phyloP scores from a whole-genome alignment of 2,797 vertebrate species.

The Yasuhikotakia modesta region DNA sequence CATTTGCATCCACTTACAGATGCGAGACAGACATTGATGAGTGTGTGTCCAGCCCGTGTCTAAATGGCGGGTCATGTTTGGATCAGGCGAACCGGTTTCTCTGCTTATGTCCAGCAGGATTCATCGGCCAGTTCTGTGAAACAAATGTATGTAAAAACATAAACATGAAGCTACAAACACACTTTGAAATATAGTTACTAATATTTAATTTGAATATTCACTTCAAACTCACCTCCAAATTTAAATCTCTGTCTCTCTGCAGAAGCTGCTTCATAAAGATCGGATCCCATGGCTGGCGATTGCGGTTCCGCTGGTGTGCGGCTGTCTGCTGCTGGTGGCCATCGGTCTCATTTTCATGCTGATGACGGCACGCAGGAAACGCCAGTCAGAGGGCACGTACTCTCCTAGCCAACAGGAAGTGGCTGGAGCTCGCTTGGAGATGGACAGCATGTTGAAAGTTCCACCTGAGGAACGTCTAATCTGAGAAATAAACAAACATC shows the following conservation, averaged over 20 bases:
- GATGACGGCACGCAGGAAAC: conserved; percentile 89
- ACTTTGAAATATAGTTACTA: too few species aligned
- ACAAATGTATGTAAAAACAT: conserved; percentile 76
- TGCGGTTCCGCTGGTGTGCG: conserved; percentile 85
- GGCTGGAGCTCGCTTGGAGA: conserved; percentile 92
- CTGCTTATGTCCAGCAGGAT: conserved; percentile 84
- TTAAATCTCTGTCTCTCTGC: conserved; percentile 58
- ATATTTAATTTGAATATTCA: neutral
- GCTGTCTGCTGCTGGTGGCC: conserved; percentile 82
- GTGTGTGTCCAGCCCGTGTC: conserved; percentile 87
- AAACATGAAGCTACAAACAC: too few species aligned
- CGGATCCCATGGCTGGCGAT: conserved; percentile 84
- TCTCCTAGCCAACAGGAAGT: conserved; percentile 93
- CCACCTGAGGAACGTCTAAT: conserved; percentile 94
- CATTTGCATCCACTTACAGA: conserved; percentile 66
- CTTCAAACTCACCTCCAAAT: neutral
- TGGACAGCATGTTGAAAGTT: conserved; percentile 97
- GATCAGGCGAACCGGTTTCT: conserved; percentile 80
- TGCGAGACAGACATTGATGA: conserved; percentile 84
- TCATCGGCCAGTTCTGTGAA: conserved; percentile 85
- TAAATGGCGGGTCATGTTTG: conserved; percentile 88
- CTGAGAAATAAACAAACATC: conserved; percentile 65
- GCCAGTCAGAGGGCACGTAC: conserved; percentile 93
- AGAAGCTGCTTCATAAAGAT: conserved; percentile 83
- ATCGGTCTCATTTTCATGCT: conserved; percentile 84